Evolutionary conservation across 2,113 vertebrate species (phyloP), one percentile per base, ranked within the genome.

Genomic region (Cathartes aura): DNA sequence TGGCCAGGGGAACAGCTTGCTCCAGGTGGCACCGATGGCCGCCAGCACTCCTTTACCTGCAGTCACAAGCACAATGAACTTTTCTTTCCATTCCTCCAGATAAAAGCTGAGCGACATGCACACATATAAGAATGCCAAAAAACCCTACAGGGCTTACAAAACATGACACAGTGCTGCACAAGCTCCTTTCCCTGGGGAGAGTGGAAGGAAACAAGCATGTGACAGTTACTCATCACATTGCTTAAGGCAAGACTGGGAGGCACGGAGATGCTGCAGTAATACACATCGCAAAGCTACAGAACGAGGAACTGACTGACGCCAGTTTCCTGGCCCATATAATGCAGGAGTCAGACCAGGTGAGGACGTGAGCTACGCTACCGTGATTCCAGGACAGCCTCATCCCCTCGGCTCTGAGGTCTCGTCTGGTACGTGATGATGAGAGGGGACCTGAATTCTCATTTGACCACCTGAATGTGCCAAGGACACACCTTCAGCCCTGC

Each of bases 161-260:
- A 87, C 66, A 53, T 50, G 76, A 45, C 84, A 87, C 9, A 17
- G 38, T 36, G 50, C 68, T 74, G 70, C 60, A 74, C 73, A 62
- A 32, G 15, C 90, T 85, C 26, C 85, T 79, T 78, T 90, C 52
- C 52, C 52, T 8, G 43, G 43, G 74, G 56, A 90, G 23, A 9
- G 17, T 21, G 78, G 47, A 68, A 93, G 79, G 70, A 88, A 91
- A 63, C 26, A 18, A 59, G 60, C 68, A 20, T 67, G 82, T 90
- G 94, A 87, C 79, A 72, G 87, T 55, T 82, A 42, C 79, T 93
- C 94, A 85, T 71, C 68, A 47, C 48, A 38, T 26, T 16, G 59
- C 63, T 87, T 29, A 42, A 75, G 79, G 91, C 73, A 45, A 74
- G 42, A 23, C 88, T 48, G 70, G 76, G 81, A 82, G 76, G 87